phyloP scores from a whole-genome alignment of 2,888 invertebrate genomes.

The Tholera decimalis region DNA sequence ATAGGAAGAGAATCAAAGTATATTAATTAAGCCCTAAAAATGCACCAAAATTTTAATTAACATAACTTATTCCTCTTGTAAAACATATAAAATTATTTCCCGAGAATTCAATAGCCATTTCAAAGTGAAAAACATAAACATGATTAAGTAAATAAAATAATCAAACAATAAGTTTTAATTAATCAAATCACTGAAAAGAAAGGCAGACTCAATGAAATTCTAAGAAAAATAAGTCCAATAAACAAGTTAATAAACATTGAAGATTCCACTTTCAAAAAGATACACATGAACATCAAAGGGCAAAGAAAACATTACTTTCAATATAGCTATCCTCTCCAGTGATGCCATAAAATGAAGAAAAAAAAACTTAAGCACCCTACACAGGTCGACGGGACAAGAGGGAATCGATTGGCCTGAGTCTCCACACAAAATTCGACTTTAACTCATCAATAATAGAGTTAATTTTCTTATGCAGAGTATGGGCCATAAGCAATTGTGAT shows the following conservation, averaged over 20 bases:
- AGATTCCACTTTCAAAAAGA: slow-evolving; percentile 18
- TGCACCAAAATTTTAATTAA: slow-evolving; percentile 24
- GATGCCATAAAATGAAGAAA: slow-evolving; percentile 43
- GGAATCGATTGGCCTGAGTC: slow-evolving; percentile 49
- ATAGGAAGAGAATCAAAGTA: slow-evolving; percentile 41
- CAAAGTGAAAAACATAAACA: not conserved
- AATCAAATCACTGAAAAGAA: not conserved
- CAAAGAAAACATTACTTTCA: slow-evolving; percentile 42
- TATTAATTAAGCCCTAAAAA: slow-evolving; percentile 35
- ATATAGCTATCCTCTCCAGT: slow-evolving; percentile 47
- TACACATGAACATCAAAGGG: slow-evolving; percentile 30
- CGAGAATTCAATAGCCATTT: not conserved
- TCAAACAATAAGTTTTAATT: not conserved
- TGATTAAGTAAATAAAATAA: not conserved
- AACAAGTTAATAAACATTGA: not conserved
- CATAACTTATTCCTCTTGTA: slow-evolving; percentile 14
- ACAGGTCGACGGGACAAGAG: slow-evolving; percentile 48
- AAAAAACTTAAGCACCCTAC: slow-evolving; percentile 50
- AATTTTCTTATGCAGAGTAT: not conserved
- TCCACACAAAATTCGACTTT: slow-evolving; percentile 6
- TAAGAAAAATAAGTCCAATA: not conserved
- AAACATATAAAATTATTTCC: slow-evolving; percentile 8
- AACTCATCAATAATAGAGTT: rapidly evolving
- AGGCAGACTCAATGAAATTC: slow-evolving; percentile 11
- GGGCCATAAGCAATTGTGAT: slow-evolving; percentile 56